phyloP scores from a whole-genome alignment of 1,140 invertebrate genomes.

The Listronotus bonariensis region DNA sequence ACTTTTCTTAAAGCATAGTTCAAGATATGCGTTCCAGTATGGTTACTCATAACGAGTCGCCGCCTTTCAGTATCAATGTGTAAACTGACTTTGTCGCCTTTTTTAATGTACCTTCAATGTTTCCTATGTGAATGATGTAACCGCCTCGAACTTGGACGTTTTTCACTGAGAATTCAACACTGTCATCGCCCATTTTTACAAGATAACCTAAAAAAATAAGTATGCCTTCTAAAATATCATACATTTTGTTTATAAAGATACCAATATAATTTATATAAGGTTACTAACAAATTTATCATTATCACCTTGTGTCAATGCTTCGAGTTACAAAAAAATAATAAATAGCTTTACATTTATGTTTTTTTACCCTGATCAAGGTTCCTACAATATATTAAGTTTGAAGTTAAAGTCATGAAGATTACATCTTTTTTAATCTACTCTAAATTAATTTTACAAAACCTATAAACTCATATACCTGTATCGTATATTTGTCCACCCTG shows the following conservation, averaged over 20 bases:
- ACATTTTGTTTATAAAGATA: too few species aligned
- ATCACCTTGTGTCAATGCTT: too few species aligned
- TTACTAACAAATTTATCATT: too few species aligned
- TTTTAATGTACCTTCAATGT: conserved; percentile 81
- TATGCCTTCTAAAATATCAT: too few species aligned
- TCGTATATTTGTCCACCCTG: conserved; percentile 99
- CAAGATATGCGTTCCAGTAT: conserved; percentile 97
- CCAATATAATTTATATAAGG: too few species aligned
- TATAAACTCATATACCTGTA: conserved; percentile 66
- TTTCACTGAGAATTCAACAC: conserved; percentile 89
- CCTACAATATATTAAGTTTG: conserved; percentile 9
- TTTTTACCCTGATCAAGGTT: too few species aligned
- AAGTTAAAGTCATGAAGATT: conserved; percentile 56
- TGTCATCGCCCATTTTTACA: conserved; percentile 83
- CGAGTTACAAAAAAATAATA: too few species aligned
- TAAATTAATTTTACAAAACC: too few species aligned
- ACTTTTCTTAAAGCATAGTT: conserved; percentile 94
- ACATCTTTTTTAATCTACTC: too few species aligned
- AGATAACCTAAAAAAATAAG: conserved; percentile 66
- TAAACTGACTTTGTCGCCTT: conserved; percentile 85
- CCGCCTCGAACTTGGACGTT: conserved; percentile 97
- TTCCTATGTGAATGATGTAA: conserved; percentile 93
- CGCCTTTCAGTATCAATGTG: conserved; percentile 84
- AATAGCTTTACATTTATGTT: too few species aligned
- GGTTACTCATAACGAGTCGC: conserved; percentile 95